Percentiles rank a stretch among this genome's conserved stretches.
Conservation (phyloP, 2,113 vertebrate species). For the Pelvicachromis taeniatus region DNA sequence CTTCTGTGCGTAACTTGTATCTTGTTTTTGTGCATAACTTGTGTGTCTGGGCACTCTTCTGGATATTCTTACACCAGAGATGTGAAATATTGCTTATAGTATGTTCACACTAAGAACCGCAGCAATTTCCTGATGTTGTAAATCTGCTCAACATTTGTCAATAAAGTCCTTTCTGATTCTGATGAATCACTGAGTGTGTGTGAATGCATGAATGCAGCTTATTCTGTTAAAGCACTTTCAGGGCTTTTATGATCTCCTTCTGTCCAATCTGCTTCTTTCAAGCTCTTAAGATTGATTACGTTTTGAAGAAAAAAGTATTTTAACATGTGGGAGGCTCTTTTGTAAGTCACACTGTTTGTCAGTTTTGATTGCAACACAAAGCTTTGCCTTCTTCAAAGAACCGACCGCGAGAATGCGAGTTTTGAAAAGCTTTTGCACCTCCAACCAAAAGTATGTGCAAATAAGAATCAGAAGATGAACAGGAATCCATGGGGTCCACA, state of each 20-base stretch:
- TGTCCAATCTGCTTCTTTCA: too few species aligned
- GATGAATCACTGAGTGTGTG: too few species aligned
- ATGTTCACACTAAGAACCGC: too few species aligned
- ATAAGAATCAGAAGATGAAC: not conserved
- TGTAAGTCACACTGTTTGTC: not conserved
- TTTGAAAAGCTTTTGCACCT: not conserved
- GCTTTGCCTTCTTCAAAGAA: not conserved
- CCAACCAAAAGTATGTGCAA: not conserved
- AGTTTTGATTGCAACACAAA: not conserved
- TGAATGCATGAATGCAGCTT: not conserved
- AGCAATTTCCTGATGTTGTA: too few species aligned
- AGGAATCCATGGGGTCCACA: not conserved
- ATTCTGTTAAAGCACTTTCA: not conserved
- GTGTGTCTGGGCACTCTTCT: too few species aligned
- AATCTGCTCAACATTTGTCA: too few species aligned
- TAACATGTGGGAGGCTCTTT: not conserved
- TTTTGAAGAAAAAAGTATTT: not conserved
- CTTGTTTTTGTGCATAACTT: too few species aligned
- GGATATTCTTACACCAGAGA: too few species aligned
- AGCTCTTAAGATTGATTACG: not conserved
- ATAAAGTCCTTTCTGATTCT: too few species aligned
- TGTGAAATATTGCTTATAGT: too few species aligned
- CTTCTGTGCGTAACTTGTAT: too few species aligned
- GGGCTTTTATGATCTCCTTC: too few species aligned
- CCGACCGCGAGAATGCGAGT: rapidly evolving